Conservation (phyloP, 2,888 invertebrate genomes). For the Machimus atricapillus region DNA sequence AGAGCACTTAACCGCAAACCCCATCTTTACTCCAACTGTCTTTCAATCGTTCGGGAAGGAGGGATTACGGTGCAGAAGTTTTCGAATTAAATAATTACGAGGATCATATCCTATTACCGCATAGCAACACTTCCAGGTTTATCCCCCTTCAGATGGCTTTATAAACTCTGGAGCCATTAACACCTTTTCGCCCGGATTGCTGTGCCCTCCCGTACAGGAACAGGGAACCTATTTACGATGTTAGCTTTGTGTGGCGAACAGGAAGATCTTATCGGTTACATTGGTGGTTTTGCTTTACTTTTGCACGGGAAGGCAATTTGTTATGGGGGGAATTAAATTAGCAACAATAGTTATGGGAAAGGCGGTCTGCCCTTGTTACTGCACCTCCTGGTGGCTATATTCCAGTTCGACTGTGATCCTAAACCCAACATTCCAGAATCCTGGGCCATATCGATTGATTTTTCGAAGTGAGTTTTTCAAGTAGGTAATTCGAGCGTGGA, state of each 20-base stretch:
- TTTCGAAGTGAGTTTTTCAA: background rate
- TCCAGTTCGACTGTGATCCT: background rate
- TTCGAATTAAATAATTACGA: slow-evolving; percentile 33
- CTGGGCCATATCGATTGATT: background rate
- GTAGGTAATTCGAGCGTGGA: background rate
- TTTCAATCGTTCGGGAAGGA: slow-evolving; percentile 4
- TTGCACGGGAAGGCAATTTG: slow-evolving; percentile 8
- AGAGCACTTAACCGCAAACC: background rate
- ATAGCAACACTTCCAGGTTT: slow-evolving; percentile 21
- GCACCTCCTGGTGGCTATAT: background rate
- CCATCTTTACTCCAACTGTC: background rate
- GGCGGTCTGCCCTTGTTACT: background rate
- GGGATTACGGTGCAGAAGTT: slow-evolving; percentile 10
- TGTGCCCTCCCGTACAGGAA: background rate
- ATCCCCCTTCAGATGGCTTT: slow-evolving; percentile 15
- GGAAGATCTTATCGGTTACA: slow-evolving; percentile 30
- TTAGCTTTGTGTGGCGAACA: background rate
- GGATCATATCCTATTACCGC: slow-evolving; percentile 28
- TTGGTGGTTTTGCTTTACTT: slow-evolving; percentile 18
- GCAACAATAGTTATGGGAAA: background rate
- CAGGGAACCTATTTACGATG: slow-evolving; percentile 12
- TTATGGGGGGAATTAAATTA: slow-evolving; percentile 10
- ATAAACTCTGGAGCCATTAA: slow-evolving; percentile 33
- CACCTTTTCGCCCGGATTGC: slow-evolving; percentile 15
- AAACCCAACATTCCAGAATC: background rate